Base-by-base conservation (phyloP, 2,888 invertebrate species). In the Lasius fuliginosus region DNA sequence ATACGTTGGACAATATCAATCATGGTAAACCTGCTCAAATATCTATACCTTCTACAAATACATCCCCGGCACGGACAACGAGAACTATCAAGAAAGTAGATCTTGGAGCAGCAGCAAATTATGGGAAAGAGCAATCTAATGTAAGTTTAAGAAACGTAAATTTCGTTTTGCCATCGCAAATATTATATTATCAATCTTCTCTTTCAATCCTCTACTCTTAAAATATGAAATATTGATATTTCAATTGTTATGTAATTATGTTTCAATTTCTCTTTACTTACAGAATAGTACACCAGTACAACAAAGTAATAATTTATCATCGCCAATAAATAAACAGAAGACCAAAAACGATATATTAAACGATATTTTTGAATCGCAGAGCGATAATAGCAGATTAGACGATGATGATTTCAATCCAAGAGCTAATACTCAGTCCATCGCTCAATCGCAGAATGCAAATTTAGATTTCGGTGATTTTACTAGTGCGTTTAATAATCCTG, bases 391-490 rank as follows among this genome's bases (percentile, higher is more conserved):
- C 12, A 89, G 85, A 64, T 23, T 87, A 11, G 94, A 95, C 3
- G 94, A 94, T 3, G 96, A 96, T 74, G 97, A 97, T 91, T 97
- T 97, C 77, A 96, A 97, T 93, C 97, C 96, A 0, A 95, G 96
- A 95, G 96, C 87, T 64, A 95, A 94, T 82, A 87, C 91, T 83
- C 92, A 93, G 91, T 95, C 81, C 95, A 95, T 67, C 94, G 94
- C 91, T 40, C 89, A 91, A 46, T 49, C 87, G 36, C 92, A 93
- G 53, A 93, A 92, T 71, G 82, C 88, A 1, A 94, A 93, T 90
- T 62, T 93, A 53, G 98, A 98, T 84, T 98, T 98, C 94, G 98
- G 98, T 0, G 98, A 98, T 95, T 98, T 98, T 93, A 95, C 97
- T 5, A 96, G 96, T 86, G 98, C 97, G 0, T 98, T 98, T 94